Conservation (phyloP, 2,797 vertebrate genomes). For the Aphelocoma californica region DNA sequence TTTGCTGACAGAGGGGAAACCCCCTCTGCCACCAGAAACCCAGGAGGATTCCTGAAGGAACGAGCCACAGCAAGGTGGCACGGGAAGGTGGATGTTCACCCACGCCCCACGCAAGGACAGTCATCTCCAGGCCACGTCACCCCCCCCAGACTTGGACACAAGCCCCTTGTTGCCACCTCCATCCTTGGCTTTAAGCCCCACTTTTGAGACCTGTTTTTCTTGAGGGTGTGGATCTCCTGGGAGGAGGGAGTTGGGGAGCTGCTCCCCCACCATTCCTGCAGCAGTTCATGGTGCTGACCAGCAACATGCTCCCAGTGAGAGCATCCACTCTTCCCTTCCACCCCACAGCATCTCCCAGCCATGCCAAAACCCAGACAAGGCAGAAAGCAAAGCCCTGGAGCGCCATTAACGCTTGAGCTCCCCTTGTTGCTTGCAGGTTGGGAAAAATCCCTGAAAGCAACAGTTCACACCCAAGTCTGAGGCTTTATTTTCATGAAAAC, state of each 20-base stretch:
- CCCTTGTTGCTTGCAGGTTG: background rate
- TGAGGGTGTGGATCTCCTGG: background rate
- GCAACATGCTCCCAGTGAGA: background rate
- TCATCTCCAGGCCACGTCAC: accelerated
- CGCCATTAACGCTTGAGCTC: background rate
- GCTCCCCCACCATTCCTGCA: background rate
- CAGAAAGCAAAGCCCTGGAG: background rate
- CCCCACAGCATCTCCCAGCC: background rate
- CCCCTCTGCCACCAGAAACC: background rate
- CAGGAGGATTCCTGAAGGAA: background rate
- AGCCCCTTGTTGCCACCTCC: background rate
- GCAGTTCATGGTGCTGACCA: background rate
- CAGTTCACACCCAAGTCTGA: background rate
- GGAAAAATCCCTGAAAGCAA: background rate
- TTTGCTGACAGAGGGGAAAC: background rate
- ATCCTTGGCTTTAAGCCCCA: background rate
- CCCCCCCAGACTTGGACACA: background rate
- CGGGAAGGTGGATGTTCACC: background rate
- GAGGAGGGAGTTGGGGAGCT: background rate
- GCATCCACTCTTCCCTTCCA: background rate
- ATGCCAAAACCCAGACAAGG: background rate
- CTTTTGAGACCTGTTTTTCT: background rate
- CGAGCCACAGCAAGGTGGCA: background rate
- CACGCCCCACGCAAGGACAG: accelerated
- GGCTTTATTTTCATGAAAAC: background rate